These are phyloP conservation scores for Cricetomys ansorgei DNA, from an alignment of 2,113 vertebrate species.

Conservation along the genomic window DNA sequence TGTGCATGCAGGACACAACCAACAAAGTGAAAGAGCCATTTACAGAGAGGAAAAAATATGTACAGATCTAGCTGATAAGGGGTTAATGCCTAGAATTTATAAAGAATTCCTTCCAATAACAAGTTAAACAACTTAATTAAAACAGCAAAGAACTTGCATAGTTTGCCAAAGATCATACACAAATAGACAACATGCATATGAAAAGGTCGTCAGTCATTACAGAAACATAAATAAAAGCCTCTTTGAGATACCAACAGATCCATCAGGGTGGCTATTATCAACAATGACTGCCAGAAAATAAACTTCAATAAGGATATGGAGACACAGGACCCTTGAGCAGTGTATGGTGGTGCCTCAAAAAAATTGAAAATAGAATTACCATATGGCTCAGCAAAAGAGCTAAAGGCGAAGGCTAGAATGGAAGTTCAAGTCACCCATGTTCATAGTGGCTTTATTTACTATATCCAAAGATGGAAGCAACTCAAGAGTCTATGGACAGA, in stretches of 20 bases:
- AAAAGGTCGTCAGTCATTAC: neutral
- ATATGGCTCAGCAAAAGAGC: neutral
- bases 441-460: neutral
- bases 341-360: neutral
- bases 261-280: neutral
- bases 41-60: neutral
- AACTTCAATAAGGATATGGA: neutral
- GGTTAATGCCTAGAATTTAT: neutral
- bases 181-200: neutral
- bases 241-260: neutral
- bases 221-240: neutral
- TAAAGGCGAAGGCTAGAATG: neutral
- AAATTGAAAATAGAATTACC: neutral
- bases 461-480: neutral
- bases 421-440: neutral
- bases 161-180: neutral
- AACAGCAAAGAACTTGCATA: conserved; percentile 30
- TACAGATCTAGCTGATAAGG: neutral
- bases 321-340: neutral
- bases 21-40: neutral
- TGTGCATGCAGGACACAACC: neutral
- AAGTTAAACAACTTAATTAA: neutral
- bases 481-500: neutral
- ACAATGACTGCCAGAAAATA: neutral
- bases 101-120: conserved; percentile 8